Conservation (phyloP, 2,797 vertebrate genomes). For the Siniperca obscura region DNA sequence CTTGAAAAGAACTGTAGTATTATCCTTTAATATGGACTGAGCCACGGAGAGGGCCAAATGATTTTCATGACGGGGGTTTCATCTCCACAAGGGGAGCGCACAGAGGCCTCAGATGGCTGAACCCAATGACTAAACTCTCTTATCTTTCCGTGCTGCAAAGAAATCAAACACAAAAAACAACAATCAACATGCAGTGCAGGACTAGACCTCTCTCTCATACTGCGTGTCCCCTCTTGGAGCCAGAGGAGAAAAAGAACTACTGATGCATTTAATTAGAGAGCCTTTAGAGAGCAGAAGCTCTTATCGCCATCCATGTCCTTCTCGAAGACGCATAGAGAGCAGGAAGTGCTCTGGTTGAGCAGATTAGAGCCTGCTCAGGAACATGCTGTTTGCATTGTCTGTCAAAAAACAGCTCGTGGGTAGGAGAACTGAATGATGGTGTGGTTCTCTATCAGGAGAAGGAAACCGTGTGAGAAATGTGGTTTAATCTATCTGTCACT, state of each 20-base stretch:
- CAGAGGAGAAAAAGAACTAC: slow-evolving; percentile 40
- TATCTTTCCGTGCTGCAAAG: slow-evolving; percentile 41
- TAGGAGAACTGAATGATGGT: slow-evolving; percentile 9
- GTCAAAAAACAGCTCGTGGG: slow-evolving; percentile 15
- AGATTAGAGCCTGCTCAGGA: slow-evolving; percentile 49
- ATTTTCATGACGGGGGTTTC: slow-evolving; percentile 17
- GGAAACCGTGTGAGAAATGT: slow-evolving; percentile 30
- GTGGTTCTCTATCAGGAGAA: slow-evolving; percentile 38
- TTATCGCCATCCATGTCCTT: slow-evolving; percentile 50
- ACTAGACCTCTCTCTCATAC: slow-evolving; percentile 17
- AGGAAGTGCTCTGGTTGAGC: slow-evolving; percentile 33
- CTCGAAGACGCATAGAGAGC: slow-evolving; percentile 22
- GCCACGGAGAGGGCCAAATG: not conserved
- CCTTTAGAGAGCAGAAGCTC: slow-evolving; percentile 49
- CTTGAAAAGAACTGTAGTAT: slow-evolving; percentile 34
- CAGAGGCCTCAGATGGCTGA: slow-evolving; percentile 29
- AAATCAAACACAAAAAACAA: slow-evolving; percentile 50
- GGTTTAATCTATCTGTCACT: slow-evolving; percentile 65
- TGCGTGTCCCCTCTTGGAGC: not conserved
- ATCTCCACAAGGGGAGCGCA: not conserved
- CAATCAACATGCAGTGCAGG: slow-evolving; percentile 50
- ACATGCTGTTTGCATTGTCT: slow-evolving; percentile 23
- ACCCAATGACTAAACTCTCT: slow-evolving; percentile 34
- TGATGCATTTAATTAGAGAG: slow-evolving; percentile 64
- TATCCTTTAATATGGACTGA: slow-evolving; percentile 26